Percentiles rank a stretch among this genome's conserved stretches.
phyloP scores from a whole-genome alignment of 2,113 vertebrate species.

The Plecotus auritus region DNA sequence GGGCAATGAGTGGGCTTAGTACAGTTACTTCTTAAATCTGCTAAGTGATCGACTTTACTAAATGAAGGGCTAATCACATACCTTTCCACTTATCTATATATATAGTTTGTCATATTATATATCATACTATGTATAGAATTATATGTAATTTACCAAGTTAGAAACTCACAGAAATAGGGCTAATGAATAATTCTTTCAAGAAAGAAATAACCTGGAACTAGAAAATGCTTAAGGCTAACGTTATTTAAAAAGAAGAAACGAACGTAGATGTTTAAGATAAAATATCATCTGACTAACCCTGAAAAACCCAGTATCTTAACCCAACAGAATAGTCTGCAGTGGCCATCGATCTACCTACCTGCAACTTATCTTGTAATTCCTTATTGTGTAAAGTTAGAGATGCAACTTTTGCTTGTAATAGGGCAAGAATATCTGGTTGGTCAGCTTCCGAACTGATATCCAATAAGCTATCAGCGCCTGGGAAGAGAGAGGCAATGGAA shows the following conservation, averaged over 20 bases:
- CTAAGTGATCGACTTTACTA: not conserved
- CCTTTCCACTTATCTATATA: too few species aligned
- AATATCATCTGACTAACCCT: not conserved
- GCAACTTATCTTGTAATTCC: conserved; percentile 89
- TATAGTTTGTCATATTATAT: not conserved
- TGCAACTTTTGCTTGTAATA: conserved; percentile 91
- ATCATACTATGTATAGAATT: not conserved
- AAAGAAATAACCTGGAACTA: not conserved
- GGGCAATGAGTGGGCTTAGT: not conserved
- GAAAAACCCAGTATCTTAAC: not conserved
- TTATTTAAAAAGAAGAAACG: not conserved
- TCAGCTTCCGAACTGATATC: conserved; percentile 82
- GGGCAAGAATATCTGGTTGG: conserved; percentile 85
- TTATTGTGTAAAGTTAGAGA: conserved; percentile 93
- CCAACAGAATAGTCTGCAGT: not conserved
- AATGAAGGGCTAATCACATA: not conserved
- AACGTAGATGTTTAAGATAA: not conserved
- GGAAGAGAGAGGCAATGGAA: not conserved
- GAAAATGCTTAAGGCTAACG: not conserved
- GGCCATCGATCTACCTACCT: conserved; percentile 79
- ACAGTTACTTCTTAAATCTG: not conserved
- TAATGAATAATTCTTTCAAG: not conserved
- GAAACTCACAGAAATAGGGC: not conserved
- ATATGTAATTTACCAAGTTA: not conserved
- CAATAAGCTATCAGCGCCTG: conserved; percentile 83